These are phyloP conservation scores for Tetheella fluctuosa DNA, from an alignment of 2,888 invertebrate species.

Conservation along the genomic window DNA sequence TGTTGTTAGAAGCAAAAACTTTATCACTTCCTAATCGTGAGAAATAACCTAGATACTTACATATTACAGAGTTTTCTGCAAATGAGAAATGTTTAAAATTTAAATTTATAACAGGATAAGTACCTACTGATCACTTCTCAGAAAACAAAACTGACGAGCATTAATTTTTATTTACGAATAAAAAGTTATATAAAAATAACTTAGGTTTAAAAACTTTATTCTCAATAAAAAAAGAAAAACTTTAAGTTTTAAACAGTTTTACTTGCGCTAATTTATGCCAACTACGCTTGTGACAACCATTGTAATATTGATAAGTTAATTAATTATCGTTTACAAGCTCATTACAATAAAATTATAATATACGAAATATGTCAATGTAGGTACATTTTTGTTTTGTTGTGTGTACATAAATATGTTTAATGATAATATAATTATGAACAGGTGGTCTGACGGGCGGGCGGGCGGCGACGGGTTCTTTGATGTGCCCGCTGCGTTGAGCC, in stretches of 20 bases:
- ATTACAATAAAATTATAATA: constrained; percentile 6
- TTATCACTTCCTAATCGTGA: not conserved
- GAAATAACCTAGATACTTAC: not conserved
- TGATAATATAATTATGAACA: constrained; percentile 5
- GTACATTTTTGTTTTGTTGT: not conserved
- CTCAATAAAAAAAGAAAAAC: too few relatives aligned
- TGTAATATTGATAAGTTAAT: constrained; percentile 1
- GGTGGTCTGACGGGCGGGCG: constrained; percentile 49
- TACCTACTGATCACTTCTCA: not conserved
- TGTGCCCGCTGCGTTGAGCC: constrained; percentile 33
- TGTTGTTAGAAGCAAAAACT: not conserved
- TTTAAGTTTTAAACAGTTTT: not conserved
- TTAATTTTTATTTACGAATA: too few relatives aligned
- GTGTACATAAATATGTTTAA: not conserved
- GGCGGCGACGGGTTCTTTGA: constrained; percentile 43
- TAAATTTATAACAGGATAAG: too few relatives aligned
- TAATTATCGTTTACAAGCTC: not conserved
- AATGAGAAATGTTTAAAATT: not conserved
- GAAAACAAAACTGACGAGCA: not conserved
- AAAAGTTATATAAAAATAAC: not conserved
- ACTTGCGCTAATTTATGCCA: not conserved
- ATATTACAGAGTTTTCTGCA: not conserved
- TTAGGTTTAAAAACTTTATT: too few relatives aligned
- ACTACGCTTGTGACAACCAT: not conserved
- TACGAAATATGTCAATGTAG: constrained; percentile 9